These are phyloP conservation scores for Jacana jacana DNA, from an alignment of 2,113 vertebrate genomes.

Conservation along the genomic window DNA sequence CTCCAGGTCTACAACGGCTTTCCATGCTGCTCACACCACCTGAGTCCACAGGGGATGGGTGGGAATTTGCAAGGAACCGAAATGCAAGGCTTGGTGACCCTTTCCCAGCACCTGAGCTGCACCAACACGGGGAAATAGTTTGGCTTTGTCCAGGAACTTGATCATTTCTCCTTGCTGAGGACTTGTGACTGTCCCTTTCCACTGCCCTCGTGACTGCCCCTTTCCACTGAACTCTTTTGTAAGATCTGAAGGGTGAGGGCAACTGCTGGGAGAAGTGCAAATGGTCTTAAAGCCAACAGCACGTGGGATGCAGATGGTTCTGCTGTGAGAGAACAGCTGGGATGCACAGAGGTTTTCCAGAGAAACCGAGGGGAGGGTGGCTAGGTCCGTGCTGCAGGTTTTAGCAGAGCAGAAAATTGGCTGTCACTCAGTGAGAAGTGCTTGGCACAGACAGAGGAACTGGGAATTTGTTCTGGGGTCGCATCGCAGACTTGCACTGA, in stretches of 20 bases:
- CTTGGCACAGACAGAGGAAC: background rate
- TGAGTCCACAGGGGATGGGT: background rate
- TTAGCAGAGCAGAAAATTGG: background rate
- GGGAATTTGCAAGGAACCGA: background rate
- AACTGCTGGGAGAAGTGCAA: background rate
- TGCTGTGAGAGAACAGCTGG: background rate
- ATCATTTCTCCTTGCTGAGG: background rate
- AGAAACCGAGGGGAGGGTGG: background rate
- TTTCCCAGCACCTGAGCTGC: background rate
- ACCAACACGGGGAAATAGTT: background rate
- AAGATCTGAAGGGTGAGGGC: background rate
- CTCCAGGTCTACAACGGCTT: background rate
- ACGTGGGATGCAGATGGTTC: accelerated
- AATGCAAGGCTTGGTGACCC: background rate
- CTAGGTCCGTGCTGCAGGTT: background rate
- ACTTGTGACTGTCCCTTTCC: background rate
- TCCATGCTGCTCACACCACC: background rate
- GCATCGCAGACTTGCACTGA: accelerated
- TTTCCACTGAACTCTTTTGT: no score
- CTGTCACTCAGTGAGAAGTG: background rate
- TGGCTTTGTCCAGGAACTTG: background rate
- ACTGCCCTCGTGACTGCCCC: no score
- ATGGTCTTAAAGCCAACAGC: background rate
- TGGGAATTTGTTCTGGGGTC: background rate
- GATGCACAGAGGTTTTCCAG: background rate